These are phyloP conservation scores for Pseudois nayaur DNA, from an alignment of 2,113 vertebrate genomes.

Conservation along the genomic window DNA sequence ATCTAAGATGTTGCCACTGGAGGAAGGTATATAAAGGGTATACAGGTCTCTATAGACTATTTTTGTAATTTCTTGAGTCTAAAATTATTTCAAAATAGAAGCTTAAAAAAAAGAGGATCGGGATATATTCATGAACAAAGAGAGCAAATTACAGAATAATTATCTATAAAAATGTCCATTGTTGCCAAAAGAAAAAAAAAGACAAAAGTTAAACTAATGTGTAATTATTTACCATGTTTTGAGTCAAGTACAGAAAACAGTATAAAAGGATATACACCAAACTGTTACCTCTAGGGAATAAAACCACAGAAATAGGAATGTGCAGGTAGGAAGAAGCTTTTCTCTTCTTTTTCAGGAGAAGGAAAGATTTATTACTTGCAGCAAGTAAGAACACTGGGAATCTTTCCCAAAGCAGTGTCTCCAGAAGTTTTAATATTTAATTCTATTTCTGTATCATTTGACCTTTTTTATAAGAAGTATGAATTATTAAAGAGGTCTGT, in stretches of 20 bases:
- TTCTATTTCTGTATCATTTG: neutral
- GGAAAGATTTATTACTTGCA: neutral
- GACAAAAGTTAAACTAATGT: neutral
- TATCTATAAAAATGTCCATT: neutral
- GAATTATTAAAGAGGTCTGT: neutral
- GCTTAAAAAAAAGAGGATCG: neutral
- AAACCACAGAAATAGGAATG: neutral
- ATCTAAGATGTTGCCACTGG: neutral
- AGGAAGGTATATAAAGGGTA: neutral
- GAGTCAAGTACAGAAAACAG: neutral
- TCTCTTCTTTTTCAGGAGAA: neutral
- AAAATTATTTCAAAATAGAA: neutral
- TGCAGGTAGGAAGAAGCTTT: neutral
- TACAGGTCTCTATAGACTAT: neutral
- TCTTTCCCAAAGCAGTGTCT: neutral
- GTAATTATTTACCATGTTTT: conserved; percentile 2
- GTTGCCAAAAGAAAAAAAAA: neutral
- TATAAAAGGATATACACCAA: neutral
- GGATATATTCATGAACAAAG: neutral
- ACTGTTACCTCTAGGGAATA: neutral
- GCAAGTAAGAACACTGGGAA: neutral
- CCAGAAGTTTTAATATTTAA: neutral
- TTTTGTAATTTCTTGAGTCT: neutral
- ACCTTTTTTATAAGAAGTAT: neutral
- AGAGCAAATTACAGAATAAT: neutral